A percentile compares a stretch with the other conserved stretches of the same genome.
These are phyloP conservation scores for Tenualosa thibaudeaui DNA, from an alignment of 2,797 vertebrate species.

Conservation along the genomic window DNA sequence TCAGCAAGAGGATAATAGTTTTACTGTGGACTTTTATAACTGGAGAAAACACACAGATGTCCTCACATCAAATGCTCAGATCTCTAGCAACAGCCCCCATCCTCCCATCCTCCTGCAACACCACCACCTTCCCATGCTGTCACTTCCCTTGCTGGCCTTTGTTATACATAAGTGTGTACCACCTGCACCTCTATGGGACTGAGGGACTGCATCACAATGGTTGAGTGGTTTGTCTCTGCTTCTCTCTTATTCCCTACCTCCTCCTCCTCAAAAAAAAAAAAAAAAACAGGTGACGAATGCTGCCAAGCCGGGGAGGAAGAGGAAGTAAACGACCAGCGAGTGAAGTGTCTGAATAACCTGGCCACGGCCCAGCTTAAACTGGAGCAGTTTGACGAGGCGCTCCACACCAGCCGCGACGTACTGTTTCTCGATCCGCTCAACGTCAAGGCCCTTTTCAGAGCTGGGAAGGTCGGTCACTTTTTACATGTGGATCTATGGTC, in stretches of 20 bases:
- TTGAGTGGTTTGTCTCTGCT: neutral
- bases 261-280: neutral
- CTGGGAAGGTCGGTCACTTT: constrained; percentile 74
- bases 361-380: constrained; percentile 80
- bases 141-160: constrained; percentile 29
- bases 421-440: constrained; percentile 77
- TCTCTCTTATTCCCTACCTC: neutral
- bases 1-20: constrained; percentile 19
- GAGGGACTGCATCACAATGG: constrained; percentile 17
- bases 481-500: too few species aligned
- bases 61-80: constrained; percentile 29
- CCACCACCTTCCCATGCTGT: neutral
- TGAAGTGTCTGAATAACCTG: constrained; percentile 87
- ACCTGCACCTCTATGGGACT: constrained; percentile 27
- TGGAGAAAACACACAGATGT: constrained; percentile 25
- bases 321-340: constrained; percentile 78
- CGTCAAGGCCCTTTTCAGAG: constrained; percentile 79
- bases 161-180: constrained; percentile 7
- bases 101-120: neutral
- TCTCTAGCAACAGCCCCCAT: neutral
- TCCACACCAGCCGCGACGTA: constrained; percentile 75
- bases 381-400: constrained; percentile 72
- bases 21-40: constrained; percentile 32
- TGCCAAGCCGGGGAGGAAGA: constrained; percentile 69
- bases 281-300: constrained; percentile 53